These are phyloP conservation scores for Eumerus sabulonum DNA, from an alignment of 2,888 invertebrate genomes.

Conservation along the genomic window DNA sequence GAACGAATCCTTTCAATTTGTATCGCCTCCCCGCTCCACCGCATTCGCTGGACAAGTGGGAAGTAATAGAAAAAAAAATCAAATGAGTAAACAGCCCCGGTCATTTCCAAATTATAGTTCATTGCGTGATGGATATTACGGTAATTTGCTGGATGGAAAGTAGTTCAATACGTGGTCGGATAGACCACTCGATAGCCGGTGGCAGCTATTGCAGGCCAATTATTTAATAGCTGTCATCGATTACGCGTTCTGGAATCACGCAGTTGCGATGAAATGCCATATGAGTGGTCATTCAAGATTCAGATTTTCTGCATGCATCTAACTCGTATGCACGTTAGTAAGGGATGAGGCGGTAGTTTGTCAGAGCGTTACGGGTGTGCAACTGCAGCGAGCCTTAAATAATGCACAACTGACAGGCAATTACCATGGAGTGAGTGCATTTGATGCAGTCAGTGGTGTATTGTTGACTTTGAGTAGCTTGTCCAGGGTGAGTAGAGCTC, in stretches of 20 bases:
- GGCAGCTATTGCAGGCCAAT: constrained; percentile 37
- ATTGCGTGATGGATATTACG: constrained; percentile 65
- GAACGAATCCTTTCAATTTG: no score
- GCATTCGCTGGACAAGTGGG: no score
- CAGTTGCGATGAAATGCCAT: constrained; percentile 59
- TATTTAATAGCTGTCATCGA: constrained; percentile 69
- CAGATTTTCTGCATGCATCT: constrained; percentile 1
- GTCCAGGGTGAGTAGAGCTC: constrained; percentile 13
- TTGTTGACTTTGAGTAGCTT: constrained; percentile 56
- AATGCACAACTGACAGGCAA: constrained; percentile 48
- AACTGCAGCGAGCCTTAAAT: constrained; percentile 22
- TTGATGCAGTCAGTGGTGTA: constrained; percentile 20
- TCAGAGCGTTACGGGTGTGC: not conserved
- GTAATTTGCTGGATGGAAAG: constrained; percentile 59
- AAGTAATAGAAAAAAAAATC: constrained; percentile 42
- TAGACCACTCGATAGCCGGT: constrained; percentile 14
- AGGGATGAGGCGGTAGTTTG: constrained; percentile 51
- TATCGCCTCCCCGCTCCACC: no score
- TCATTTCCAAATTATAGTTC: constrained; percentile 56
- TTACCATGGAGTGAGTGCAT: constrained; percentile 9
- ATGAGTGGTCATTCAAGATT: constrained; percentile 40
- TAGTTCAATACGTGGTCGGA: constrained; percentile 31
- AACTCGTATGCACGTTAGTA: no score
- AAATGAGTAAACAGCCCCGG: constrained; percentile 55
- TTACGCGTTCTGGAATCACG: constrained; percentile 65